phyloP scores from a whole-genome alignment of 1,140 invertebrate genomes.

The Helicoverpa armigera region DNA sequence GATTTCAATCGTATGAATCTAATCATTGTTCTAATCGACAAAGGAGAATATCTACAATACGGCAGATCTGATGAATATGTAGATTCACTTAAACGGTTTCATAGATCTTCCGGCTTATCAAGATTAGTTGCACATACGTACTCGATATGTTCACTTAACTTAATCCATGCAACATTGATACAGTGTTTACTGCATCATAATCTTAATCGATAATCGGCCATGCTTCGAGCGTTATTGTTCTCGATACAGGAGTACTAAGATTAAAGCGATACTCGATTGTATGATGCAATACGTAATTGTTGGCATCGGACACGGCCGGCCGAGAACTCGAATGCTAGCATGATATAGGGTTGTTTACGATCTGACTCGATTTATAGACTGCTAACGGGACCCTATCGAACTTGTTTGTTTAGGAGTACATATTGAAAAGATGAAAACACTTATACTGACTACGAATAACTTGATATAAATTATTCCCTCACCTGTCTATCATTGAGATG shows the following conservation, averaged over 20 bases:
- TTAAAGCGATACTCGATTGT: slow-evolving; percentile 21
- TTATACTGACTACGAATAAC: too few relatives aligned
- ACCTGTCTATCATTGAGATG: too few relatives aligned
- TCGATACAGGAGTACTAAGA: slow-evolving; percentile 29
- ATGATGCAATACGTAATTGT: slow-evolving; percentile 32
- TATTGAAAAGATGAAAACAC: too few relatives aligned
- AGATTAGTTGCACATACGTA: not conserved
- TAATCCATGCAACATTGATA: slow-evolving; percentile 40
- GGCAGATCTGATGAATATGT: not conserved
- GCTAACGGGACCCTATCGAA: not conserved
- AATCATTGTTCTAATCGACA: too few relatives aligned
- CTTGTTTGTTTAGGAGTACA: too few relatives aligned
- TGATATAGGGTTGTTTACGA: slow-evolving; percentile 23
- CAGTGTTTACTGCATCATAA: slow-evolving; percentile 33
- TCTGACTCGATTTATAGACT: not conserved
- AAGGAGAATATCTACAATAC: not conserved
- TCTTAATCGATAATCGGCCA: slow-evolving; percentile 28
- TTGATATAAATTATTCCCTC: too few relatives aligned
- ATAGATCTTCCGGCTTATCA: slow-evolving; percentile 31
- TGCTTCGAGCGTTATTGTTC: slow-evolving; percentile 33
- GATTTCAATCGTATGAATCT: too few relatives aligned
- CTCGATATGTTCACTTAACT: slow-evolving; percentile 32
- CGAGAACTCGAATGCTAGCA: slow-evolving; percentile 14
- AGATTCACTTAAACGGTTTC: slow-evolving; percentile 31
- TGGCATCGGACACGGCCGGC: slow-evolving; percentile 2